Conservation (phyloP, 2,797 vertebrate genomes). For the Cuniculus paca region DNA sequence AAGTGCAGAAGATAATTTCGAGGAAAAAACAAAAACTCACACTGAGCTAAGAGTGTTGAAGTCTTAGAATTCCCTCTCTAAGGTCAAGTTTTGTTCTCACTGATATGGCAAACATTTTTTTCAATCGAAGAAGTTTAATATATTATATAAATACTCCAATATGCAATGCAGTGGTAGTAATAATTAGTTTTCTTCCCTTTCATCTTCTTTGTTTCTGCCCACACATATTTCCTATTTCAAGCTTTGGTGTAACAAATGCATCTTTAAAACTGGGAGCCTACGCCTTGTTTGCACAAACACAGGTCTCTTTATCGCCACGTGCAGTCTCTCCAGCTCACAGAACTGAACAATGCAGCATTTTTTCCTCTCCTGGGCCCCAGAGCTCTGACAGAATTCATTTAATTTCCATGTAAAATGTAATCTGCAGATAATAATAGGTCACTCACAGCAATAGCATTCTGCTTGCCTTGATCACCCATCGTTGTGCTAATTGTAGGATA, state of each 20-base stretch:
- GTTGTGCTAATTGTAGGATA: constrained; percentile 86
- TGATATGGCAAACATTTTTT: constrained; percentile 57
- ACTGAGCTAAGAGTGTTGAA: constrained; percentile 5
- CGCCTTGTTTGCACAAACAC: constrained; percentile 75
- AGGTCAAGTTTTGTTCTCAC: background rate
- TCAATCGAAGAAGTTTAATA: constrained; percentile 70
- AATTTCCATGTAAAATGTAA: constrained; percentile 83
- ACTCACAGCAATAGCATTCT: constrained; percentile 83
- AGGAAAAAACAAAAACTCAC: background rate
- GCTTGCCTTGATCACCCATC: constrained; percentile 81
- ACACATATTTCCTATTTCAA: constrained; percentile 69
- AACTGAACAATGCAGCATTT: constrained; percentile 79
- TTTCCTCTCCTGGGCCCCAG: constrained; percentile 63
- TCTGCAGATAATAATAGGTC: constrained; percentile 85
- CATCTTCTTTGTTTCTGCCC: constrained; percentile 77
- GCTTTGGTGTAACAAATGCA: constrained; percentile 69
- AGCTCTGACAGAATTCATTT: constrained; percentile 80
- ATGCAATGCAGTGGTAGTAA: constrained; percentile 70
- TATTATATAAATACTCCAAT: constrained; percentile 78
- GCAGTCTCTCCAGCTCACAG: constrained; percentile 61
- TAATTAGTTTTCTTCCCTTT: constrained; percentile 78
- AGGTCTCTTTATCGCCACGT: constrained; percentile 63
- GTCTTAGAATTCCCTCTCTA: constrained; percentile 6
- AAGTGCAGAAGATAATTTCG: constrained; percentile 16
- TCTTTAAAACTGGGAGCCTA: constrained; percentile 74